Evolutionary conservation across 2,797 vertebrate species (phyloP), one percentile per base, ranked within the genome.

Genomic region (Erpetoichthys calabaricus): DNA sequence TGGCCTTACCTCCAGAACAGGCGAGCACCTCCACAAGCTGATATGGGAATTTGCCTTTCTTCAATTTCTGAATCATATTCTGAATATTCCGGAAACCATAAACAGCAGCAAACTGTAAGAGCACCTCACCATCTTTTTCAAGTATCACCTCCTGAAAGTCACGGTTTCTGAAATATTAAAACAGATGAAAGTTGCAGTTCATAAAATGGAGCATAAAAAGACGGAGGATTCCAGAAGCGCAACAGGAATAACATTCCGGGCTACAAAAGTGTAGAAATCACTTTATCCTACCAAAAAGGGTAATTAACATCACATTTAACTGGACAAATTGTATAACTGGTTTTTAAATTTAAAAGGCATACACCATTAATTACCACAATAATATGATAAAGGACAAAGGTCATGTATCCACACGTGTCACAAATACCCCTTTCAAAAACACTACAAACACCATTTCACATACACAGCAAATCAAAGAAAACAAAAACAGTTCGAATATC

Each of bases 81-180:
- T 98, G 93, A 65, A 98, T 91, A 69, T 98, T 98, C 47, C 91
- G 81, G 45, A 98, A 98, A 64, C 95, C 95, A 0, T 91, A 96
- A 0, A 94, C 77, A 0, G 92, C 91, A 3, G 95, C 95, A 8
- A 94, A 98, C 64, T 90, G 91, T 64, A 98, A 75, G 42, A 97
- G 78, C 1, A 83, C 88, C 72, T 95, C 85, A 3, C 95, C 94
- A 1, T 94, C 88, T 46, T 86, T 88, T 67, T 97, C 91, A 43
- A 98, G 83, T 42, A 79, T 89, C 56, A 95, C 92, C 72, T 98
- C 95, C 64, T 91, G 93, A 65, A 98, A 94, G 73, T 97, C 94
- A 41, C 89, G 89, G 78, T 98, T 98, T 74, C 95, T 98, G 50
- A 3, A 59, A 73, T 25, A 25, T 44, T 5, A 53, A 47, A 53